phyloP scores from a whole-genome alignment of 2,797 vertebrate genomes.

The Tympanoctomys barrerae region DNA sequence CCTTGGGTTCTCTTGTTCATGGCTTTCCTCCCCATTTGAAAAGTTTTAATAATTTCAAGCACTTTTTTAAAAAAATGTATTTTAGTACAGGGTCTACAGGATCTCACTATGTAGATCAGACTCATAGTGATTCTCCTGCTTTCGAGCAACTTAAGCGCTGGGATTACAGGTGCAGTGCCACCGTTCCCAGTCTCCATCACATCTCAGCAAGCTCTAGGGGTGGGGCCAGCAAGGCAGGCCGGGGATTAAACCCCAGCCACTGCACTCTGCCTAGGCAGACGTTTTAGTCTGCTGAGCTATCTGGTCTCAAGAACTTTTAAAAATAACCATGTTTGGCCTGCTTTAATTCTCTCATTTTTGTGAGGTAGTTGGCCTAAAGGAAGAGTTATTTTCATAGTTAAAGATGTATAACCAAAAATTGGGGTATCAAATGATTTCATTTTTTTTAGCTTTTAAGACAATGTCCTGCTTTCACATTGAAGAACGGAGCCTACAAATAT shows the following conservation, averaged over 20 bases:
- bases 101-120: no score
- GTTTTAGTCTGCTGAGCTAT: no score
- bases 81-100: no score
- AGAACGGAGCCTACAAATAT: slow-evolving; percentile 84
- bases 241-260: no score
- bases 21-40: slow-evolving; percentile 75
- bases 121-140: no score
- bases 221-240: no score
- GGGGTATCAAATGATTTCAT: slow-evolving; percentile 65
- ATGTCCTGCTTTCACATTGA: slow-evolving; percentile 86
- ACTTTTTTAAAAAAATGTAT: slow-evolving; percentile 70
- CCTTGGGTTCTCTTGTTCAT: slow-evolving; percentile 65
- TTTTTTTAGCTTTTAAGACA: slow-evolving; percentile 79
- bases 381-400: slow-evolving; percentile 84
- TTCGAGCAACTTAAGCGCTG: no score
- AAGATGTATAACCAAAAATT: slow-evolving; percentile 81
- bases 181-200: no score
- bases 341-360: slow-evolving; percentile 70
- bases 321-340: slow-evolving; percentile 85
- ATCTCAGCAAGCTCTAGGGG: no score
- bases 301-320: slow-evolving; percentile 83
- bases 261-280: no score
- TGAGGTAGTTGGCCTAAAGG: slow-evolving; percentile 74
- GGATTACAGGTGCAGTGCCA: no score
- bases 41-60: slow-evolving; percentile 86